A percentile compares a stretch with the other conserved stretches of the same genome.
Evolutionary conservation across 2,888 invertebrate genomes (phyloP).

Genomic region (Agapetus fuscipes): DNA sequence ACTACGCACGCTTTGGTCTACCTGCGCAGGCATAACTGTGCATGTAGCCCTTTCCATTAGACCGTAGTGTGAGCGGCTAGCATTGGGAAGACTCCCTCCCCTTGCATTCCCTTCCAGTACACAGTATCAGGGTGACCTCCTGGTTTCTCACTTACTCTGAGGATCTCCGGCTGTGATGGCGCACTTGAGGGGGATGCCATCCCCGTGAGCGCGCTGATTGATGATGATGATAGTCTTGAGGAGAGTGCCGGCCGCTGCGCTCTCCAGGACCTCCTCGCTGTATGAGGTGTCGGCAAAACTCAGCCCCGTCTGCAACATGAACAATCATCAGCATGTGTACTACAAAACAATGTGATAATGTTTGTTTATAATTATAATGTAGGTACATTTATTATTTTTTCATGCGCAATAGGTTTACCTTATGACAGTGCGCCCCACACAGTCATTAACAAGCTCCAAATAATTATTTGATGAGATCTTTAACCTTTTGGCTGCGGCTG

Average conservation of each 20-base stretch:
- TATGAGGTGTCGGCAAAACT: constrained; percentile 84
- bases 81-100: too few species aligned
- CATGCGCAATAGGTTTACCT: background rate
- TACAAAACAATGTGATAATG: background rate
- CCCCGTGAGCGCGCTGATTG: constrained; percentile 59
- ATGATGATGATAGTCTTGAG: constrained; percentile 65
- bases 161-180: constrained; percentile 69
- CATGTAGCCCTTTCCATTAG: too few species aligned
- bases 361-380: background rate
- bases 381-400: background rate
- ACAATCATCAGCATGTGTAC: too few species aligned
- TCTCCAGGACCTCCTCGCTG: constrained; percentile 73
- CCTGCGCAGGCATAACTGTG: too few species aligned
- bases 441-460: too few species aligned
- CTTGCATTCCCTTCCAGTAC: too few species aligned
- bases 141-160: constrained; percentile 41
- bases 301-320: constrained; percentile 53
- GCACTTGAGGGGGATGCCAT: constrained; percentile 66
- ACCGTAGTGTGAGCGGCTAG: too few species aligned
- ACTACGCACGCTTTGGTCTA: too few species aligned
- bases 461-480: too few species aligned
- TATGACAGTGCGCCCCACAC: too few species aligned
- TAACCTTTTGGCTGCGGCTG: too few species aligned
- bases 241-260: constrained; percentile 54
- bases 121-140: too few species aligned